phyloP scores from a whole-genome alignment of 92 coral and sea anemone species.

The Paragorgia papillata region DNA sequence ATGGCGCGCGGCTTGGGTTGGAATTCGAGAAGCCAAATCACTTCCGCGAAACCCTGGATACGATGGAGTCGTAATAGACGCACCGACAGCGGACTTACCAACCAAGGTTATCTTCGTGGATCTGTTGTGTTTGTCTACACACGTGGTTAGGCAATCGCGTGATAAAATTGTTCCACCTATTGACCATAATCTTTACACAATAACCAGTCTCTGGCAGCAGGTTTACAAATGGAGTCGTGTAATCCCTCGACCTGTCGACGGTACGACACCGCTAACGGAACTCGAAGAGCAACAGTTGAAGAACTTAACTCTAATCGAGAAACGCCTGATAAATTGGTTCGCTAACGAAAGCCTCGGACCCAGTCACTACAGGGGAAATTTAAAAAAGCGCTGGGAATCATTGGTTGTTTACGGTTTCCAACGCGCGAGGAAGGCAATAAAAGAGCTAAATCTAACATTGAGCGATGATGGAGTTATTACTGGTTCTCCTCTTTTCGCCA shows the following conservation, averaged over 20 bases:
- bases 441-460: conserved; percentile 11
- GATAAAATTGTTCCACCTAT: conserved; percentile 53
- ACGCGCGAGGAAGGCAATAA: neutral
- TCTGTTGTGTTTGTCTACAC: conserved; percentile 26
- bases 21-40: conserved; percentile 23
- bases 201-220: conserved; percentile 51
- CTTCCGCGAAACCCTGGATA: neutral
- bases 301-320: conserved; percentile 45
- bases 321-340: conserved; percentile 63
- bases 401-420: conserved; percentile 12
- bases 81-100: neutral
- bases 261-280: conserved; percentile 13
- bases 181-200: conserved; percentile 14
- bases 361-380: conserved; percentile 34
- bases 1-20: conserved; percentile 68
- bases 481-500: conserved; percentile 33
- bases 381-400: conserved; percentile 49
- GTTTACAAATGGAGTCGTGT: conserved; percentile 51
- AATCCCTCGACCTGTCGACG: conserved; percentile 31
- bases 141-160: conserved; percentile 25
- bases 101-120: conserved; percentile 38
- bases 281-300: neutral
- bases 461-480: neutral
- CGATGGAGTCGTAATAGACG: neutral
- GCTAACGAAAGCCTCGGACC: conserved; percentile 41